Conservation (phyloP, 2,797 vertebrate species). For the Clamator glandarius region DNA sequence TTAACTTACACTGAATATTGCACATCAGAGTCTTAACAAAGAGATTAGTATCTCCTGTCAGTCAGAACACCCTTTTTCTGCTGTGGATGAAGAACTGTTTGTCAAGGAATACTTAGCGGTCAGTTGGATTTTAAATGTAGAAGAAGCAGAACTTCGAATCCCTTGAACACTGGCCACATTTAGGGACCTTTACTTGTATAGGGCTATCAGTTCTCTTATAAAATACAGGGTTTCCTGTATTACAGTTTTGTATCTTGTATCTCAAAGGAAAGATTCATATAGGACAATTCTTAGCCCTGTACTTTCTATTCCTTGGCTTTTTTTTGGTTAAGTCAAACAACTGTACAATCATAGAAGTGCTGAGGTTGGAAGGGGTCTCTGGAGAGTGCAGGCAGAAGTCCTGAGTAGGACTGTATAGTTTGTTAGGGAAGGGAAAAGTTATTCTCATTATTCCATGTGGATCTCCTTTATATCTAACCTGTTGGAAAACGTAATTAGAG, state of each 20-base stretch:
- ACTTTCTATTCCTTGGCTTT: not conserved
- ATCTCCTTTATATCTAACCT: not conserved
- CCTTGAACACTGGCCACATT: not conserved
- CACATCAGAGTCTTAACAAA: not conserved
- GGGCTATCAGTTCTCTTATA: not conserved
- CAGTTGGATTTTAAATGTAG: not conserved
- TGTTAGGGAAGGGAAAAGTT: not conserved
- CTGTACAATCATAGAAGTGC: not conserved
- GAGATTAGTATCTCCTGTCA: not conserved
- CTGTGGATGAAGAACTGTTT: not conserved
- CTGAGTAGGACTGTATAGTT: accelerated
- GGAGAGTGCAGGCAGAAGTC: not conserved
- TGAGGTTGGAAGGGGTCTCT: not conserved
- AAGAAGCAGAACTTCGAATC: not conserved
- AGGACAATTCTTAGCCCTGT: accelerated
- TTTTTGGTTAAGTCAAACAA: not conserved
- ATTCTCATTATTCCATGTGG: not conserved
- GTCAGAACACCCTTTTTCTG: not conserved
- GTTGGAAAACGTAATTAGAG: not conserved
- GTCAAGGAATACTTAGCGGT: not conserved
- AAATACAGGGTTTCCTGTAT: not conserved
- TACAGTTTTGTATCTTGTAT: not conserved
- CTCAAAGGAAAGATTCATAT: not conserved
- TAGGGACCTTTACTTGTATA: not conserved
- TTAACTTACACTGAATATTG: not conserved